Evolutionary conservation across 2,113 vertebrate genomes (phyloP), one percentile per base, ranked within the genome.

Genomic region (Pantherophis guttatus): DNA sequence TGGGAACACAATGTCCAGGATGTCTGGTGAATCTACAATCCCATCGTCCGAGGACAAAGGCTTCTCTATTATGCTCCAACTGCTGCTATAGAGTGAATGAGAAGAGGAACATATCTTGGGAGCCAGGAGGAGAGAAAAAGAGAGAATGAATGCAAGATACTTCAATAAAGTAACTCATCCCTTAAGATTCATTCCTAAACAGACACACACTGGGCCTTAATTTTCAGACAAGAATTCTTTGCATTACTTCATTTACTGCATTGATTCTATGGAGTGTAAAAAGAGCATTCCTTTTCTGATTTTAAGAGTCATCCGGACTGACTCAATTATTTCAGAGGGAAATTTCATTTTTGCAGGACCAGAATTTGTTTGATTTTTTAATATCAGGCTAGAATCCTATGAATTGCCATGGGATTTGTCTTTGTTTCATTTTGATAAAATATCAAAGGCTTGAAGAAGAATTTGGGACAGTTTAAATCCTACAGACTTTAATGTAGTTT

Each of bases 21-120:
- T 90, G 1, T 91, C 95, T 57, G 94, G 54, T 0, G 58, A n/a
- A 81, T 96, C 95, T n/a, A 23, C 44, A 0, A 95, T 5, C n/a
- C 95, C 95, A 13, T 96, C 94, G 0, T 93, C 95, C 50, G 95
- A 87, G 29, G 93, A 93, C 12, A 96, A 93, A 55, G 96, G 65
- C 24, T 97, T 96, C 89, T 98, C 98, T 29, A 96, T 58, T 26
- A 98, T 97, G 92, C 98, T 98, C 98, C 98, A 98, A 57, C 97
- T 97, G 92, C 98, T 98, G 95, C 98, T 98, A 90, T 96, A 98
- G 58, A 98, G 95, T 9, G 98, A 98, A 87, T 98, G 97, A 96
- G 97, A 98, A 91, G 98, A 98, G 93, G 97, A 91, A 57, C 97
- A 97, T 95, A 98, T 97, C 98, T 98, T 81, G 75, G n/a, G 75